phyloP scores from a whole-genome alignment of 2,888 invertebrate genomes.

The Timandra comae region DNA sequence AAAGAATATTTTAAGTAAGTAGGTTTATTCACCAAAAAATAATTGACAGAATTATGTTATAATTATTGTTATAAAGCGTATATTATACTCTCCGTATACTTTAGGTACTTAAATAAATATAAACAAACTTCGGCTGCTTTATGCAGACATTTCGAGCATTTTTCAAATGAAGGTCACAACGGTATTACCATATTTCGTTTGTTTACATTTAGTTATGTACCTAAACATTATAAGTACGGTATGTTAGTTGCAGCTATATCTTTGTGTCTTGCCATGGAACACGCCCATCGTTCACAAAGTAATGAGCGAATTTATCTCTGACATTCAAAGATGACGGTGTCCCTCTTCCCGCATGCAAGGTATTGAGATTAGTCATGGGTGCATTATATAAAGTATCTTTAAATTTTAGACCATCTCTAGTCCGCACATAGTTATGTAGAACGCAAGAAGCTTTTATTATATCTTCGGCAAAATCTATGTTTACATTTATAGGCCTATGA shows the following conservation, averaged over 20 bases:
- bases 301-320: slow-evolving; percentile 25
- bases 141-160: slow-evolving; percentile 16
- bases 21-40: slow-evolving; percentile 15
- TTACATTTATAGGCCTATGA: slow-evolving; percentile 20
- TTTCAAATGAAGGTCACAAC: slow-evolving; percentile 16
- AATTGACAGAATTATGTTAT: slow-evolving; percentile 13
- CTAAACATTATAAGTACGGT: slow-evolving; percentile 14
- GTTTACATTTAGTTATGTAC: slow-evolving; percentile 17
- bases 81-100: slow-evolving; percentile 21
- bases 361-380: slow-evolving; percentile 22
- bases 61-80: slow-evolving; percentile 16
- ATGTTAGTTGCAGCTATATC: slow-evolving; percentile 19
- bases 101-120: slow-evolving; percentile 7
- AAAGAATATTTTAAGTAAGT: slow-evolving; percentile 18
- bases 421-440: slow-evolving; percentile 23
- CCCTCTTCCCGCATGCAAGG: slow-evolving; percentile 20
- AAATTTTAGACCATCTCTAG: slow-evolving; percentile 24
- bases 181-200: slow-evolving; percentile 17
- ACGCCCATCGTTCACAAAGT: slow-evolving; percentile 23
- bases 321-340: slow-evolving; percentile 22
- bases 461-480: slow-evolving; percentile 21
- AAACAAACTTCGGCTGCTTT: slow-evolving; percentile 17
- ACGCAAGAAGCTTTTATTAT: slow-evolving; percentile 23
- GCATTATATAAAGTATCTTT: slow-evolving; percentile 18
- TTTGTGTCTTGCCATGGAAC: slow-evolving; percentile 24